Percentiles rank a stretch among this genome's conserved stretches.
Evolutionary conservation across 2,113 vertebrate genomes (phyloP).

Genomic region (Pseudorasbora parva): DNA sequence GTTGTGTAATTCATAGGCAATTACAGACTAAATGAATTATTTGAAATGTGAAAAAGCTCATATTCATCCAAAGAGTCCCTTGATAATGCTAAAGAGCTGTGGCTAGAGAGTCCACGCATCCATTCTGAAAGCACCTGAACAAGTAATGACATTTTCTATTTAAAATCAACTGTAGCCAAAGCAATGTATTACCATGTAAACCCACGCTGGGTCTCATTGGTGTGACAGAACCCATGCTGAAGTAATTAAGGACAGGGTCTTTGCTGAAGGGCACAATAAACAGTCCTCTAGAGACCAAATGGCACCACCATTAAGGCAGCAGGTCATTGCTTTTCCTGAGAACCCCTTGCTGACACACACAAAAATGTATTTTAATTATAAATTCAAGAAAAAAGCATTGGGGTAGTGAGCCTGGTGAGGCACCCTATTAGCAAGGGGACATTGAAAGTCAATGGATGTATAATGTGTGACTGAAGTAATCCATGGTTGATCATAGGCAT

Average conservation of each 20-base stretch:
- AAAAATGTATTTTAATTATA: slow-evolving; percentile 69
- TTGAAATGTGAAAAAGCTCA: not conserved
- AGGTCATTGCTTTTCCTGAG: slow-evolving; percentile 61
- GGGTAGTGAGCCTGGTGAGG: slow-evolving; percentile 54
- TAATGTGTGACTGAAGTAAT: not conserved
- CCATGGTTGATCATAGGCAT: not conserved
- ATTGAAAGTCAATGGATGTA: slow-evolving; percentile 66
- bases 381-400: slow-evolving; percentile 59
- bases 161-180: slow-evolving; percentile 28
- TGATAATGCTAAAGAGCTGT: slow-evolving; percentile 7
- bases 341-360: slow-evolving; percentile 64
- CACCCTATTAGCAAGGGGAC: slow-evolving; percentile 66
- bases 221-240: slow-evolving; percentile 64
- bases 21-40: not conserved
- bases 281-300: slow-evolving; percentile 64
- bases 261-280: slow-evolving; percentile 70
- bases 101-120: not conserved
- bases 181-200: slow-evolving; percentile 59
- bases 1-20: not conserved
- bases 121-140: not conserved
- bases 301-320: slow-evolving; percentile 66
- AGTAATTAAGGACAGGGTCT: slow-evolving; percentile 70
- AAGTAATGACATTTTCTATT: not conserved
- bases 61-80: not conserved
- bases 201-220: slow-evolving; percentile 43